Evolutionary conservation across 2,797 vertebrate species (phyloP), one percentile per base, ranked within the genome.

Genomic region (Phoeniculus purpureus): DNA sequence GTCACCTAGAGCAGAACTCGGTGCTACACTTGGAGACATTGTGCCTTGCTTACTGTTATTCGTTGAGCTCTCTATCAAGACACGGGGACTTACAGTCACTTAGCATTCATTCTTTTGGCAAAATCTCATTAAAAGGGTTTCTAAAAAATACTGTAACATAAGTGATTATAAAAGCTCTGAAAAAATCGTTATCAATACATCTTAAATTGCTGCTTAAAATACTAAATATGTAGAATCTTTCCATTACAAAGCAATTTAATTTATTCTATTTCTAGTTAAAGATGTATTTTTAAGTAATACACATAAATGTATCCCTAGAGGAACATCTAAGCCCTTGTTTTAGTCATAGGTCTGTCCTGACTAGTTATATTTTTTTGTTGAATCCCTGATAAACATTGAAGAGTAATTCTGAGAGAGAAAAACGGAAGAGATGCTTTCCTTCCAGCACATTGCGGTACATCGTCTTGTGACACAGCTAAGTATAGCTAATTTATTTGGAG

Each of bases 401-500:
- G 70, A 85, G 75, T 32, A 67, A 58, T 77, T 75, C 72, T 64
- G 37, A 15, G 34, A 81, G 84, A 92, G 90, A 93, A 78, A 82
- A 22, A 84, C 79, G 81, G 64, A n/a, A 15, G 34, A 87, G 86
- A 15, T 45, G 34, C 29, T 79, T 80, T 82, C 82, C 92, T 66
- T 91, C 59, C 37, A 87, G 84, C 77, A 75, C 52, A 27, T 62
- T 90, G 60, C 81, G 51, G 82, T 83, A 74, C 54, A 56, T 48
- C 2, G 45, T 92, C 77, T 95, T 91, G 87, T 96, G 81, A 91
- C 85, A 64, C 48, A 87, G 82, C 91, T 85, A 93, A 94, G 87
- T 82, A 75, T 78, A n/a, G 61, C 85, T 93, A 87, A 92, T 95
- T 94, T 94, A 95, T 93, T 87, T 92, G 80, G 79, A 87, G 66